Conservation (phyloP, 2,113 vertebrate genomes). For the Ahaetulla prasina region DNA sequence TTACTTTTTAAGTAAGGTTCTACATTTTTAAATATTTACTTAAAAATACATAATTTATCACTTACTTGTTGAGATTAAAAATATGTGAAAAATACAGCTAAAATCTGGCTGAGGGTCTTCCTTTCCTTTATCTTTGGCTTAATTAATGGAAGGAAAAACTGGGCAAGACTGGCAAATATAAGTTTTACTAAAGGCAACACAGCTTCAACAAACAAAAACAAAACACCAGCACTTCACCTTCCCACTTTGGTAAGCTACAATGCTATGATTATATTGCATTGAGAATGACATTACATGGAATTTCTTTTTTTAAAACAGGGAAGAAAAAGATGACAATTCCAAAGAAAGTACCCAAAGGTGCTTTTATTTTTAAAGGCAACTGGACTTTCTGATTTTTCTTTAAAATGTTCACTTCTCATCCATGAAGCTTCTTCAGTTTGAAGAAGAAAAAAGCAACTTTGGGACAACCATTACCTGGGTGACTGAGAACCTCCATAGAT, state of each 20-base stretch:
- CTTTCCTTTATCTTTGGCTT: background rate
- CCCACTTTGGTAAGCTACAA: background rate
- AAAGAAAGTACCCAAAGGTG: background rate
- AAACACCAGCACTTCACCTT: background rate
- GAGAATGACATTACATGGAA: background rate
- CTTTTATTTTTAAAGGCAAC: background rate
- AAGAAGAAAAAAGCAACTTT: background rate
- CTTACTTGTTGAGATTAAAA: background rate
- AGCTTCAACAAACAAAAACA: background rate
- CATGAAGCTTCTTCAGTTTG: background rate
- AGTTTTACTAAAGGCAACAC: background rate
- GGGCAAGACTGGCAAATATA: background rate
- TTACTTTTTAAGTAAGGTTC: no score
- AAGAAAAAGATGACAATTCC: background rate
- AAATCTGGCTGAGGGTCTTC: background rate
- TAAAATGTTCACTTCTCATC: background rate
- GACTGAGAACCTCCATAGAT: background rate
- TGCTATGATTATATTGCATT: background rate
- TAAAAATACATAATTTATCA: background rate
- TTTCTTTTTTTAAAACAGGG: background rate
- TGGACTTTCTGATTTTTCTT: background rate
- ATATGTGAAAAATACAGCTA: background rate
- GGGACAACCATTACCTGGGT: background rate
- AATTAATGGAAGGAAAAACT: background rate
- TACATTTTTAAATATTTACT: no score